Base-by-base conservation (phyloP, 1,140 invertebrate species). In the Megalopta genalis region DNA sequence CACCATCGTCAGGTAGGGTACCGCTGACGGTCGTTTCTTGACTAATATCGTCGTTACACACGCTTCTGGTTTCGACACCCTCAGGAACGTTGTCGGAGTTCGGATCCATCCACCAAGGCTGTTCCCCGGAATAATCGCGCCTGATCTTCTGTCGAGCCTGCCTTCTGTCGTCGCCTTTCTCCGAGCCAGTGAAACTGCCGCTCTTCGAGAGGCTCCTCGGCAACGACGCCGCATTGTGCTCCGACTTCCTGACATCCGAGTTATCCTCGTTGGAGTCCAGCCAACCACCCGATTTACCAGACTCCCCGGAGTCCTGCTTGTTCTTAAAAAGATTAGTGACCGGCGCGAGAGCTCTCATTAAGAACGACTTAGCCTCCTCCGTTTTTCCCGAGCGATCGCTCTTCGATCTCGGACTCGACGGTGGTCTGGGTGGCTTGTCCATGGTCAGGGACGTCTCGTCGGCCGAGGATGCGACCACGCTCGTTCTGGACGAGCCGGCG, bases 281-380 rank as follows among this genome's bases (percentile, higher is more conserved):
- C 90, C 90, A 90, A 52, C 87, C 86, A 25, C 82, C 87, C 32
- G 87, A 82, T 80, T 81, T 93, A 18, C 63, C 77, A 63, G 90
- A 93, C 18, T 94, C 93, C 76, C 85, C 88, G 25, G 85, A 91
- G 12, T 95, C 94, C 81, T 93, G 92, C 80, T 94, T 94, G n/a
- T 90, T 89, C 90, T 95, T 95, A 87, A 95, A 96, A 21, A 95
- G 90, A 90, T 94, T 95, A 0, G 95, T 95, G 4, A 96, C 95
- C 0, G 95, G 95, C 49, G 94, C 95, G 72, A 96, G 87, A 21
- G 95, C 95, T 88, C 95, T 91, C 89, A 96, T 95, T 60, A 97
- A 90, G 86, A 96, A 96, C 6, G 95, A 95, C 88, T 96, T 96
- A 0, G 95, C 95, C 84, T 96, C 95, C 88, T 96, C 95, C 3